Conservation (phyloP, 2,888 invertebrate species). For the Elmis aenea region DNA sequence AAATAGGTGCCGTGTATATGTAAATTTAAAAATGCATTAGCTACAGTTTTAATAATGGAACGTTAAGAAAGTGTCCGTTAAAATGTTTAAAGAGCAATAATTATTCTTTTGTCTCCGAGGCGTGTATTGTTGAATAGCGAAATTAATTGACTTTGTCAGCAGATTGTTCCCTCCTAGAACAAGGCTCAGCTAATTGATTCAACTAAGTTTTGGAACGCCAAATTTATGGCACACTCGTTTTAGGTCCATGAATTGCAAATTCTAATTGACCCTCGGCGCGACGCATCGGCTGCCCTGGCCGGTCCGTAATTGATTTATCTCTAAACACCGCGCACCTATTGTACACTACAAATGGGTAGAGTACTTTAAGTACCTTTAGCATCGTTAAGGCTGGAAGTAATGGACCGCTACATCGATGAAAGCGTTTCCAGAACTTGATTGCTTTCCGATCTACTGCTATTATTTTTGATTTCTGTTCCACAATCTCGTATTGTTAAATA, state of each 20-base stretch:
- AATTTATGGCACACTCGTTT: constrained; percentile 39
- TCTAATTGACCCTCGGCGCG: constrained; percentile 32
- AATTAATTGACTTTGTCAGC: constrained; percentile 40
- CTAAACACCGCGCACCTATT: constrained; percentile 36
- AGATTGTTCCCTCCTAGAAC: constrained; percentile 31
- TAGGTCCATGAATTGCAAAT: constrained; percentile 33
- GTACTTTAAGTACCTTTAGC: constrained; percentile 20
- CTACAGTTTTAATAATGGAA: too few relatives aligned
- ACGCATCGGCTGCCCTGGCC: constrained; percentile 32
- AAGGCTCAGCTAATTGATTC: constrained; percentile 39
- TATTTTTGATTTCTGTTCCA: too few relatives aligned
- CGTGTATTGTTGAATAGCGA: too few relatives aligned
- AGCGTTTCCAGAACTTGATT: constrained; percentile 8
- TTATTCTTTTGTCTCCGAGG: too few relatives aligned
- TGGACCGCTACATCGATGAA: constrained; percentile 7
- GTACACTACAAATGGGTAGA: constrained; percentile 33
- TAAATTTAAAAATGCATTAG: too few relatives aligned
- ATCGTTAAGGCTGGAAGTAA: constrained; percentile 14
- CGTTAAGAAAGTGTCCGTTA: too few relatives aligned
- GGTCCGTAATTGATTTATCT: constrained; percentile 40
- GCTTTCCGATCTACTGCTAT: too few relatives aligned
- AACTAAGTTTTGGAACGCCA: constrained; percentile 35
- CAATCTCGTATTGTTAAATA: too few relatives aligned
- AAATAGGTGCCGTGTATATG: too few relatives aligned
- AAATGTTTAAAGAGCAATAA: too few relatives aligned